Percentiles rank a stretch among this genome's conserved stretches.
Conservation (phyloP, 2,113 vertebrate genomes). For the Isurus oxyrinchus region DNA sequence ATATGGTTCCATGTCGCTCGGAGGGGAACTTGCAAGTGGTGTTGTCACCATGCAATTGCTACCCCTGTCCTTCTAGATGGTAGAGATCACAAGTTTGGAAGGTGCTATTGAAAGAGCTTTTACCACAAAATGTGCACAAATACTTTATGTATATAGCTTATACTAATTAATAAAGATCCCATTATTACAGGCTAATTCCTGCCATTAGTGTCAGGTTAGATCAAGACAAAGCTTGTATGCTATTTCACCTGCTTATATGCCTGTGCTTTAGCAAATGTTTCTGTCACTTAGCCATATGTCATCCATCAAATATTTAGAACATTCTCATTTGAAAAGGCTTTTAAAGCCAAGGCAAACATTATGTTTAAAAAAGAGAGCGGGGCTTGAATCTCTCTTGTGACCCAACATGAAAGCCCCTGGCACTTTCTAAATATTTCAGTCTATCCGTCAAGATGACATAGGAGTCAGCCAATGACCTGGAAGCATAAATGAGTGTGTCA, state of each 20-base stretch:
- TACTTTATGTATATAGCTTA: too few species aligned
- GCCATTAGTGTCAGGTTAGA: background rate
- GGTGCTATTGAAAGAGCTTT: background rate
- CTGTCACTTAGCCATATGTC: slow-evolving; percentile 49
- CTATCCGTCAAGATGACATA: background rate
- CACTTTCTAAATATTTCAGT: slow-evolving; percentile 22
- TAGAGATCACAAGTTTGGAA: background rate
- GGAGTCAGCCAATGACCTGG: background rate
- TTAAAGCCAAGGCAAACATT: background rate
- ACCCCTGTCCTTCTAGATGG: background rate
- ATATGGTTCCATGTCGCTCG: background rate
- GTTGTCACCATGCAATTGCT: background rate
- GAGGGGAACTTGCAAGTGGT: background rate
- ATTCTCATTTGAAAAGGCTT: slow-evolving; percentile 43
- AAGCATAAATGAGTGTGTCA: background rate
- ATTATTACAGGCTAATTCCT: slow-evolving; percentile 2
- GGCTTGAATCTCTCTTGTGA: background rate
- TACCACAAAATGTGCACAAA: background rate
- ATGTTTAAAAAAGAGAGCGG: slow-evolving; percentile 21
- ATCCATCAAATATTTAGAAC: slow-evolving; percentile 59
- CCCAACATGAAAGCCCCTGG: background rate
- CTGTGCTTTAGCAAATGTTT: slow-evolving; percentile 42
- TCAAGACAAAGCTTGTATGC: slow-evolving; percentile 42
- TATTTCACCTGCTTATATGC: slow-evolving; percentile 43
- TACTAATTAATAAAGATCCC: background rate